These are phyloP conservation scores for Coptodon bakossiorum DNA, from an alignment of 2,113 vertebrate genomes.

Conservation along the genomic window DNA sequence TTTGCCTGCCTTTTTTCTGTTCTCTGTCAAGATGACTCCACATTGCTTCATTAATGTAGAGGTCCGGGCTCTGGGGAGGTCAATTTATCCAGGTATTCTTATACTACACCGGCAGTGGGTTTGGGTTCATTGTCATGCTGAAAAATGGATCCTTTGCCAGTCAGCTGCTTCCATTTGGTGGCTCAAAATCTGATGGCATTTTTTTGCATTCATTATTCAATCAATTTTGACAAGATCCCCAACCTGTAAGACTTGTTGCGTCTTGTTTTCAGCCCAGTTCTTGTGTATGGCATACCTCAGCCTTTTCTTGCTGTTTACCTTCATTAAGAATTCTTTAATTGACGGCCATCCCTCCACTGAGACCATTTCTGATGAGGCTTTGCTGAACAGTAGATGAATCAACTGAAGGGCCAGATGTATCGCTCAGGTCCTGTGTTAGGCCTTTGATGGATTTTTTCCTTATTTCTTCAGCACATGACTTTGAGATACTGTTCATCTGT, in stretches of 20 bases:
- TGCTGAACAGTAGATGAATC: background rate
- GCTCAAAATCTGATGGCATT: background rate
- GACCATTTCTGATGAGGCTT: background rate
- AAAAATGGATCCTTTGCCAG: background rate
- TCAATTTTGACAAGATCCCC: background rate
- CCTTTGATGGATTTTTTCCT: background rate
- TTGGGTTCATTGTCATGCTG: background rate
- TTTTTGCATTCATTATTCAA: background rate
- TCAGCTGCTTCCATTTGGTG: background rate
- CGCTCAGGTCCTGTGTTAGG: background rate
- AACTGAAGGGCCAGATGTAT: background rate
- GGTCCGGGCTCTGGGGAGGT: background rate
- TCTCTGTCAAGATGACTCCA: background rate
- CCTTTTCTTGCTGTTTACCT: background rate
- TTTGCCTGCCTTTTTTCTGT: background rate
- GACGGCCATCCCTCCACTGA: background rate
- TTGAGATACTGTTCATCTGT: background rate
- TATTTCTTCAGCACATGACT: background rate
- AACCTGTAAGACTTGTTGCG: background rate
- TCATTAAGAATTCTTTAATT: background rate
- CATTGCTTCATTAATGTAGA: background rate
- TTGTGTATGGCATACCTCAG: background rate
- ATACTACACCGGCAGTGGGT: background rate
- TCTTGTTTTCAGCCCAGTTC: background rate
- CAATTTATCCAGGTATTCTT: background rate